Evolutionary conservation across 2,113 vertebrate species (phyloP), one percentile per base, ranked within the genome.

Genomic region (Martes martes): DNA sequence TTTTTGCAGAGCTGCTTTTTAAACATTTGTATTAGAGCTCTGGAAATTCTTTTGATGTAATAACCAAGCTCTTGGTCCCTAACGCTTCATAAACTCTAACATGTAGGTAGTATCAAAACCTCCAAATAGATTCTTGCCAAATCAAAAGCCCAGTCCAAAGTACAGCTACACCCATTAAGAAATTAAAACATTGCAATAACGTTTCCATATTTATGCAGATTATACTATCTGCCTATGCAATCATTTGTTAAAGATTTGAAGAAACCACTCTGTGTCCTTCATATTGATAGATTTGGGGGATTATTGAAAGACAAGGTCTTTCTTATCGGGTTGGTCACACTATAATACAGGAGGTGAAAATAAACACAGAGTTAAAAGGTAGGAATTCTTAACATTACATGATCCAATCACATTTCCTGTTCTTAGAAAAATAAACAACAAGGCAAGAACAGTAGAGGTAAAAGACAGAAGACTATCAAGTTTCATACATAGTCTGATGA

Each of bases 31-130:
- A 16, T 50, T 88, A 86, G 81, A 95, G 2, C 2, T 74, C 33
- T 67, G 82, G 69, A 89, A 92, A 89, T 42, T 63, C 0, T 18
- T n/a, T 87, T 82, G 50, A 74, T 63, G 31, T 42, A 61, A 96
- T 1, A 91, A 31, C 0, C 15, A 39, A 78, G 3, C 13, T 15
- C 93, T 94, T 80, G 4, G 0, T 36, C 57, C 39, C 45, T 93
- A 55, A 85, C 3, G 28, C 80, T 95, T 90, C 55, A 69, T 74
- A 45, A 73, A 89, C 7, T 93, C 14, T 79, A 73, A 89, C 45
- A 47, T 23, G 19, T 42, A 84, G 2, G 7, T 18, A 87, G 16
- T 21, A 36, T 5, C 9, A 61, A 24, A 95, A 86, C 39, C 8
- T 78, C 7, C 57, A 84, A 36, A 33, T 36, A 47, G 19, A 83